Percentiles rank a stretch among this genome's conserved stretches.
These are phyloP conservation scores for Hartigia nigra DNA, from an alignment of 2,888 invertebrate genomes.

Conservation along the genomic window DNA sequence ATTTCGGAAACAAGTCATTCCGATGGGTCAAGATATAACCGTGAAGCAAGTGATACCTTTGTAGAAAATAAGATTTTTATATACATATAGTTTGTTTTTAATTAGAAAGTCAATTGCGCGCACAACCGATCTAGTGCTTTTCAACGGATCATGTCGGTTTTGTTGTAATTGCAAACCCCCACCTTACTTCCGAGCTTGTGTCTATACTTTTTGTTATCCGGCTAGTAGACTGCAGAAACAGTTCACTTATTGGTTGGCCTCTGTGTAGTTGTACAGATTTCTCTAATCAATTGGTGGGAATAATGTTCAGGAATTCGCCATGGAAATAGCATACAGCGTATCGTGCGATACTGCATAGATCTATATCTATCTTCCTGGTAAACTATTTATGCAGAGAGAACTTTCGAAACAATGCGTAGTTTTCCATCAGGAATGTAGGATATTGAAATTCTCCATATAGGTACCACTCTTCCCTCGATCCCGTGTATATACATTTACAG, in stretches of 20 bases:
- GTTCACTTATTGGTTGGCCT: neutral
- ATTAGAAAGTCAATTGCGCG: too few species aligned
- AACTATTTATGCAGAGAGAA: slow-evolving; percentile 40
- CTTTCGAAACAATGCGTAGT: slow-evolving; percentile 36
- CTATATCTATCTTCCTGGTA: slow-evolving; percentile 3
- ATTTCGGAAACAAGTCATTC: too few species aligned
- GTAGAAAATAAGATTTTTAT: too few species aligned
- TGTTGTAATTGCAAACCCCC: too few species aligned
- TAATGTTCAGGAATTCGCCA: neutral
- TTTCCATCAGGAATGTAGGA: slow-evolving; percentile 32
- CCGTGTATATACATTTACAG: neutral
- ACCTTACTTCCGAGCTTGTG: too few species aligned
- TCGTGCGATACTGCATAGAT: neutral
- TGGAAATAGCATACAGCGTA: neutral
- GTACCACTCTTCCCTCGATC: neutral
- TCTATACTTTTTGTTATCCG: too few species aligned
- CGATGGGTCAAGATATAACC: too few species aligned
- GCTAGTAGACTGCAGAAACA: neutral
- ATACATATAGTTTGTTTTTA: too few species aligned
- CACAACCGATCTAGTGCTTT: too few species aligned
- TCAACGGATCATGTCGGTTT: too few species aligned
- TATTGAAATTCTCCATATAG: slow-evolving; percentile 42
- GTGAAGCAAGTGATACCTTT: too few species aligned
- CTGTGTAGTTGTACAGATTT: neutral
- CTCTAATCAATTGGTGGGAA: slow-evolving; percentile 5